Base-by-base conservation (phyloP, 2,113 vertebrate species). In the Otolemur garnettii region DNA sequence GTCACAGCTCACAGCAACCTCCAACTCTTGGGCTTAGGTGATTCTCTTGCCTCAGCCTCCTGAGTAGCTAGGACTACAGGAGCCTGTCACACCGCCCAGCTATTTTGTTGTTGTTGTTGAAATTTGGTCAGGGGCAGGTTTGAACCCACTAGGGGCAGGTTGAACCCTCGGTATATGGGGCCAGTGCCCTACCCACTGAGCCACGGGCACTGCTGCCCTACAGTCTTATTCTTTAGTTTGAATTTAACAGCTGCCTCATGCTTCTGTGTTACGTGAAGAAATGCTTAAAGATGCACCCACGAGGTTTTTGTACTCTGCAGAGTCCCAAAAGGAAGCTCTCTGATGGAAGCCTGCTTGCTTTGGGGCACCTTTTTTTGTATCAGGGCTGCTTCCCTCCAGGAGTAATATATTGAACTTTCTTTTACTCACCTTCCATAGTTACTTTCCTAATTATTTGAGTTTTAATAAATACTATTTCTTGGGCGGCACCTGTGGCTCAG, bases 171-270 rank as follows among this genome's bases (percentile, higher is more conserved):
- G 45, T 50, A 50, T 50, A 50, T 50, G 45, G 45, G 7, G 45
- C 45, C 6, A 8, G 45, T 8, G 45, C 45, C 45, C 8, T 50
- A 50, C 45, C 45, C 45, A 9, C 45, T 50, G 45, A 50, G 45
- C 45, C 45, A 50, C 45, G 9, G 45, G 45, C 45, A 38, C 38
- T 38, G 45, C 8, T 10, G 8, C 45, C 28, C 9, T 14, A 59
- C 83, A 21, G 69, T 79, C 30, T 30, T 90, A 26, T 74, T 92
- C 59, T 94, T 68, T 24, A 93, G 53, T 10, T 90, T 28, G 55
- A 81, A 90, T 85, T 91, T 96, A 78, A 94, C 80, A 91, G 64
- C 35, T 87, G 69, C 26, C 26, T 45, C 26, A 15, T 64, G 35
- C 35, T 90, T 92, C 42, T 64, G 14, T 92, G 59, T 77, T 86